Conservation (phyloP, 2,113 vertebrate genomes). For the Gymnogyps californianus region DNA sequence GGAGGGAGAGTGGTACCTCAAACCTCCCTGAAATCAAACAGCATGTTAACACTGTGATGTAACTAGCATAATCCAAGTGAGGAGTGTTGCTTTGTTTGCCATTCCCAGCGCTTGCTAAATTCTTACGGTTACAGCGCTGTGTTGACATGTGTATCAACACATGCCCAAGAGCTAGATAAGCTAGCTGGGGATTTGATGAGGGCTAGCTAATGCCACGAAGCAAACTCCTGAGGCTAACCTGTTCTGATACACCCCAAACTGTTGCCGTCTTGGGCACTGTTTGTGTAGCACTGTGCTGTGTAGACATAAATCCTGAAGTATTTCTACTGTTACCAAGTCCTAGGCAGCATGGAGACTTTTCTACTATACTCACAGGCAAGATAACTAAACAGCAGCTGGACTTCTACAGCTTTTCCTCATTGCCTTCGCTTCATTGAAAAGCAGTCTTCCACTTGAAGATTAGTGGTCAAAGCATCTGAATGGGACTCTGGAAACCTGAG, state of each 20-base stretch:
- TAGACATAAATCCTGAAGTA: background rate
- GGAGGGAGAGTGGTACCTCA: background rate
- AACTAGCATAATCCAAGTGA: background rate
- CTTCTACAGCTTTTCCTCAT: background rate
- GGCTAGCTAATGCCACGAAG: background rate
- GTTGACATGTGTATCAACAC: background rate
- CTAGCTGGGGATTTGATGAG: background rate
- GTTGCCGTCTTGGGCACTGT: background rate
- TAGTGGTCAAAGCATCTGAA: background rate
- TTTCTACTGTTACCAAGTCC: background rate
- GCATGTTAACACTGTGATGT: background rate
- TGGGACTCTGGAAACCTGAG: background rate
- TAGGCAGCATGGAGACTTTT: background rate
- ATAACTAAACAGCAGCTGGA: background rate
- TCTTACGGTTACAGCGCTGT: background rate
- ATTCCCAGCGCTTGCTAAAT: background rate
- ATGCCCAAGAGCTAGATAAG: background rate
- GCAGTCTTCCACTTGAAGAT: background rate
- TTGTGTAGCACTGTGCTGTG: background rate
- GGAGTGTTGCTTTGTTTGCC: background rate
- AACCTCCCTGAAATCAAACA: background rate
- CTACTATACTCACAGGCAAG: background rate
- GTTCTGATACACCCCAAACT: background rate
- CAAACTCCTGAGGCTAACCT: background rate
- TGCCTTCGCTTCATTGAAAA: background rate